Base-by-base conservation (phyloP, 2,888 invertebrate species). In the Pyralis farinalis region DNA sequence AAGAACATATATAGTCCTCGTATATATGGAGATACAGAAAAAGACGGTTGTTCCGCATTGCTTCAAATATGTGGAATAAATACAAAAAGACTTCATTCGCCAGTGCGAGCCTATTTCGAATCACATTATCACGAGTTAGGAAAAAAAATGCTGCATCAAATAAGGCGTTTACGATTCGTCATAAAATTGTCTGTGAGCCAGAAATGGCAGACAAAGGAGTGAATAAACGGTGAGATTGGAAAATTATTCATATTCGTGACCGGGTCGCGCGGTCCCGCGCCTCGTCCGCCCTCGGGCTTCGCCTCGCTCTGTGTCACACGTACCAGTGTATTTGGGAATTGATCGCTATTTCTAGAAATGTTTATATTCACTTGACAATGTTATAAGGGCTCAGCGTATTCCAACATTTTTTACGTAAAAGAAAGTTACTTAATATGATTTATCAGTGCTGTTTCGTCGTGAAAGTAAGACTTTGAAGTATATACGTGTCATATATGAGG, bases 231-330 rank as follows among this genome's bases (percentile, higher is more conserved):
- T 49, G 68, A 68, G 68, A 80, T 78, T 71, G 74, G 71, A 71
- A 76, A 79, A 83, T 82, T 79, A 80, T 79, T 82, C 82, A 81
- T 80, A 78, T 64, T 70, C 60, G 74, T 65, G 75, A 71, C 68
- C 72, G 65, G 60, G 56, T 51, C 54, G 31, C 41, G 31, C 41
- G 41, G 51, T 53, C 48, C 31, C 31, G 12, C 10, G 39, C 33
- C 33, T 27, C 33, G 39, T 33, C 33, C 33, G n/a, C 25, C 21
- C 32, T 12, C 22, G 27, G 31, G 12, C 31, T 12, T 12, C 30
- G 30, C 21, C 7, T 21, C 21, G 21, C 4, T 21, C 4, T 21
- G 21, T 21, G 21, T 7, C 25, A n/a, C 25, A 25, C 25, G 7
- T 25, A 25, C 25, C 25, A 25, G 25, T n/a, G 4, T 16, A 25